Percentiles rank a stretch among this genome's conserved stretches.
These are phyloP conservation scores for Pseudomyrmex flavicornis DNA, from an alignment of 1,140 invertebrate species.

Conservation along the genomic window DNA sequence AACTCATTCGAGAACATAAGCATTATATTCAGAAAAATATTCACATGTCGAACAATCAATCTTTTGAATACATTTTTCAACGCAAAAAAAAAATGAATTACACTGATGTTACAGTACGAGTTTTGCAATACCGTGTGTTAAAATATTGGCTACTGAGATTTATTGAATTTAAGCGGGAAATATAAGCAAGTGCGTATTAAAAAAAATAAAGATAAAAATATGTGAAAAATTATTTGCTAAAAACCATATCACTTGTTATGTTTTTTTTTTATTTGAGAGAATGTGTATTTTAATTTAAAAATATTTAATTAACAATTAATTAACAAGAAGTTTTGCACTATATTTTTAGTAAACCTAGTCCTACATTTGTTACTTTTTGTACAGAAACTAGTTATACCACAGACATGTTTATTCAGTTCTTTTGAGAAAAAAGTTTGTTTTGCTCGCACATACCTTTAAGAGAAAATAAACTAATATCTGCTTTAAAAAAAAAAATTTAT, in stretches of 20 bases:
- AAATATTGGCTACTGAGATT: neutral
- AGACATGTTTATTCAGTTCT: neutral
- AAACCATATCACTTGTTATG: no score
- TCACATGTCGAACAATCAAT: conserved; percentile 10
- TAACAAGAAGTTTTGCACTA: neutral
- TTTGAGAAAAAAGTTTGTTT: neutral
- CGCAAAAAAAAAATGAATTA: neutral
- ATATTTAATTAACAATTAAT: conserved; percentile 27
- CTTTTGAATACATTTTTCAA: neutral
- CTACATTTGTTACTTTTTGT: neutral
- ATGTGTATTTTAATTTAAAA: conserved; percentile 11
- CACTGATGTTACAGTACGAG: neutral
- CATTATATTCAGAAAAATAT: conserved; percentile 9
- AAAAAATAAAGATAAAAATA: neutral
- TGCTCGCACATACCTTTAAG: neutral
- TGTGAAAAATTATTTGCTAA: neutral
- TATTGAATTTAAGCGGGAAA: neutral
- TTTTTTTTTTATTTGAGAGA: neutral
- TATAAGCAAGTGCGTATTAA: no score
- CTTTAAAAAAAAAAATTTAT: conserved; percentile 29
- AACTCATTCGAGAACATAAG: conserved; percentile 44
- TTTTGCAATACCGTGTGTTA: neutral
- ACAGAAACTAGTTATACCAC: neutral
- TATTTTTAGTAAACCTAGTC: neutral
- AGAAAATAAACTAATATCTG: neutral